phyloP scores from a whole-genome alignment of 2,113 vertebrate genomes.

The Stomatorhinus ivindoensis region DNA sequence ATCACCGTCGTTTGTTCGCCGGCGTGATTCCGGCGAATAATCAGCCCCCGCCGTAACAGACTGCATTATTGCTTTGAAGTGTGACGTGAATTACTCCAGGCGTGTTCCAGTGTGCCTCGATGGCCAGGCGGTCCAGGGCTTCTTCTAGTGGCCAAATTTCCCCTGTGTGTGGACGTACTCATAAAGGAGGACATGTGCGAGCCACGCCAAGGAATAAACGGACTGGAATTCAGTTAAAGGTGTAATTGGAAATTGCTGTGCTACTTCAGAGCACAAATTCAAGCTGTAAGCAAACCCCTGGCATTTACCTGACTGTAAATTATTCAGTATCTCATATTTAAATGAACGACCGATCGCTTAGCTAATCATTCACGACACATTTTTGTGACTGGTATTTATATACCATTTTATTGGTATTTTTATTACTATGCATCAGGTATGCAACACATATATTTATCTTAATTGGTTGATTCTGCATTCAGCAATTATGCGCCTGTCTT shows the following conservation, averaged over 20 bases:
- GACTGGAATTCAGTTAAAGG: not conserved
- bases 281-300: not conserved
- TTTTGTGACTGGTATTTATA: conserved; percentile 3
- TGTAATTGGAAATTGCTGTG: not conserved
- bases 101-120: not conserved
- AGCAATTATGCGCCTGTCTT: not conserved
- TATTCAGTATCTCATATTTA: not conserved
- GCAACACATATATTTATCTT: not conserved
- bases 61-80: conserved; percentile 12
- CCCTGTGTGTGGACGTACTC: not conserved
- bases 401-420: not conserved
- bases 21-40: conserved; percentile 13
- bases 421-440: not conserved
- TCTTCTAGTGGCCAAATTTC: conserved; percentile 19
- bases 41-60: conserved; percentile 9
- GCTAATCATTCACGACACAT: not conserved
- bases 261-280: not conserved
- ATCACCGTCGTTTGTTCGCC: conserved; percentile 21
- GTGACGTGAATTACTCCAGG: conserved; percentile 14
- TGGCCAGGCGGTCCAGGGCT: not conserved
- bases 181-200: not conserved
- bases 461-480: not conserved
- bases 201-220: not conserved
- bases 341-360: not conserved
- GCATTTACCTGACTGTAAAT: not conserved